Percentiles rank a stretch among this genome's conserved stretches.
These are phyloP conservation scores for Patella ulyssiponensis DNA, from an alignment of 2,888 invertebrate species.

Conservation along the genomic window DNA sequence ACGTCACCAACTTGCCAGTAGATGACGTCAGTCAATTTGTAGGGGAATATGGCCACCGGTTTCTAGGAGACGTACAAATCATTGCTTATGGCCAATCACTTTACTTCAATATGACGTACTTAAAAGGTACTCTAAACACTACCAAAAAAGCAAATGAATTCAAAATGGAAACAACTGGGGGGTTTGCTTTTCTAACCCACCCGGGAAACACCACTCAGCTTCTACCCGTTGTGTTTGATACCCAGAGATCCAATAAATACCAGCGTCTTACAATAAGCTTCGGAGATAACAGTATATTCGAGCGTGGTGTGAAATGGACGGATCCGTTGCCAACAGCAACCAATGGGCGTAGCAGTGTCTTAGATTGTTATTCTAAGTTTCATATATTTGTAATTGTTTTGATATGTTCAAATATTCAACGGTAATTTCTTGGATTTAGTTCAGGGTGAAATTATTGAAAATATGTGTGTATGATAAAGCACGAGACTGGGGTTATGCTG, in stretches of 20 bases:
- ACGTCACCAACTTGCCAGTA: constrained; percentile 6
- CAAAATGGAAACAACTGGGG: background rate
- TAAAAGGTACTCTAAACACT: constrained; percentile 20
- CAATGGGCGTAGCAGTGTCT: no score
- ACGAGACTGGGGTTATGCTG: no score
- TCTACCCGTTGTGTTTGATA: background rate
- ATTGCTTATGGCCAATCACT: constrained; percentile 2
- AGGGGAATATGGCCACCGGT: constrained; percentile 34
- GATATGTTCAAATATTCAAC: no score
- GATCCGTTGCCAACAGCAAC: background rate
- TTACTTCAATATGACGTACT: background rate
- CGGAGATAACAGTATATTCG: background rate
- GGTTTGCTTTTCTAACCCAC: background rate
- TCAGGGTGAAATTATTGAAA: no score
- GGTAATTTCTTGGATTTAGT: no score
- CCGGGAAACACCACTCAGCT: background rate
- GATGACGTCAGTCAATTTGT: constrained; percentile 18
- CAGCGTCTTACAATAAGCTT: background rate
- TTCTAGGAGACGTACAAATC: constrained; percentile 32
- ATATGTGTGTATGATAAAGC: no score
- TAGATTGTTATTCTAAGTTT: no score
- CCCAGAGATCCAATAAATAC: background rate
- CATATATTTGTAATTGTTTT: no score
- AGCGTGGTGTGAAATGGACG: background rate
- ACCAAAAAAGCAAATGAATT: constrained; percentile 1